Base-by-base conservation (phyloP, 2,113 vertebrate species). In the Ciconia boyciana region DNA sequence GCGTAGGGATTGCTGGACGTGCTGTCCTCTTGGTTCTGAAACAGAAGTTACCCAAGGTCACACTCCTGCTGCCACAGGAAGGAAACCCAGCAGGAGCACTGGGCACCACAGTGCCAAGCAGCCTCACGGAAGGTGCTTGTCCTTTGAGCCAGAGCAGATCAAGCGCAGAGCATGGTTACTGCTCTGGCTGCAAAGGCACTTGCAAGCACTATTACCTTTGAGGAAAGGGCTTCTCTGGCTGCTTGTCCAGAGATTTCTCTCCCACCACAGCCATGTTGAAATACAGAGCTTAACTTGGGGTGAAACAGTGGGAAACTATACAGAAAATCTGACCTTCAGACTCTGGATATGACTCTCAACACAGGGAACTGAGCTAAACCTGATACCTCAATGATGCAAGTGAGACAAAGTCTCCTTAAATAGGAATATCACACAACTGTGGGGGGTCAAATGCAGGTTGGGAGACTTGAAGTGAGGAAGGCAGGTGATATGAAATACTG, bases 1-100 rank as follows among this genome's bases (percentile, higher is more conserved):
- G 98, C 98, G 13, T 99, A 99, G 41, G 98, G 99, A 39, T 99
- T 99, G 54, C 98, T 98, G 54, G 98, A 97, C 0, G 98, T 97
- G 48, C 98, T 99, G 81, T 99, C 99, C 87, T 99, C 99, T 97
- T 99, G 99, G 70, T 98, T 99, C 99, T 99, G 97, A 87, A 69
- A 97, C 79, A 92, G 44, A 97, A 96, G 64, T 51, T 84, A 88
- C 20, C 54, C 72, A 69, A 93, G 58, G 84, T 75, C 83, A 93
- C 58, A 32, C 25, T 84, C 60, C 61, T 39, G 51, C 51, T 81
- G 68, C 51, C 82, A 65, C 34, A 58, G 51, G 24, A 90, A 74
- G 64, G 29, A 72, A 76, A n/a, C 7, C 39, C 48, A 90, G 58
- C 58, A 3, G 2, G 57, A 75, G 55, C 57, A 70, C 28, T 0